Percentiles rank a stretch among this genome's conserved stretches.
These are phyloP conservation scores for Sweltsa coloradensis DNA, from an alignment of 1,140 invertebrate species.

Conservation along the genomic window DNA sequence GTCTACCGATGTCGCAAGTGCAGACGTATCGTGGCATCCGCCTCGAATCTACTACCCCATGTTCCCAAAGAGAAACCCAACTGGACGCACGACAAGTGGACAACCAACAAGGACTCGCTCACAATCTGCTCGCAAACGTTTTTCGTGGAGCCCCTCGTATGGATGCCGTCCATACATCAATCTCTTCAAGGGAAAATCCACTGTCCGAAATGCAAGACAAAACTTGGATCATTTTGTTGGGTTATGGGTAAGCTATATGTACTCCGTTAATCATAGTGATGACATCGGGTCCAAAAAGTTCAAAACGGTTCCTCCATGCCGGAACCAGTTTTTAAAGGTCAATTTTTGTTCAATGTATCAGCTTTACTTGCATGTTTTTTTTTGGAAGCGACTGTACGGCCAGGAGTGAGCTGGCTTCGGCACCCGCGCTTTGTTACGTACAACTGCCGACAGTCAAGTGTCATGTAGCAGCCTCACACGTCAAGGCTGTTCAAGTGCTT, in stretches of 20 bases:
- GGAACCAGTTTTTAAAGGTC: too few relatives aligned
- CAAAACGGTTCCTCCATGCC: too few relatives aligned
- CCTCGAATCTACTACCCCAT: constrained; percentile 63
- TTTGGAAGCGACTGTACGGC: too few relatives aligned
- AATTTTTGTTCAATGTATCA: too few relatives aligned
- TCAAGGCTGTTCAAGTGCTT: too few relatives aligned
- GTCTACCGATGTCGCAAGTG: constrained; percentile 71
- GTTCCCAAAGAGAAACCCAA: constrained; percentile 35
- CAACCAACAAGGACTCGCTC: constrained; percentile 18
- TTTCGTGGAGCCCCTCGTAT: constrained; percentile 68
- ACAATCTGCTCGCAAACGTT: constrained; percentile 52
- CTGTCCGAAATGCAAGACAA: constrained; percentile 68
- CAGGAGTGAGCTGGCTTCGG: too few relatives aligned
- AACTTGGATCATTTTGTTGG: constrained; percentile 76
- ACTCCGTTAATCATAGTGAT: too few relatives aligned
- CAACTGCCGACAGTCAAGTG: too few relatives aligned
- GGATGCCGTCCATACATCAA: constrained; percentile 62
- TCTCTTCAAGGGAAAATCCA: constrained; percentile 63
- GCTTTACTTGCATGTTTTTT: too few relatives aligned
- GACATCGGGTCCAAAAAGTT: too few relatives aligned
- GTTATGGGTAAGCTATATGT: constrained; percentile 57
- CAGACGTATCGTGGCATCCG: constrained; percentile 58
- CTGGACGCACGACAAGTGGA: constrained; percentile 26
- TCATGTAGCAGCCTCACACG: too few relatives aligned
- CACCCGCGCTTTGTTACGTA: too few relatives aligned